Base-by-base conservation (phyloP, 1,140 invertebrate genomes). In the Conus ventricosus region DNA sequence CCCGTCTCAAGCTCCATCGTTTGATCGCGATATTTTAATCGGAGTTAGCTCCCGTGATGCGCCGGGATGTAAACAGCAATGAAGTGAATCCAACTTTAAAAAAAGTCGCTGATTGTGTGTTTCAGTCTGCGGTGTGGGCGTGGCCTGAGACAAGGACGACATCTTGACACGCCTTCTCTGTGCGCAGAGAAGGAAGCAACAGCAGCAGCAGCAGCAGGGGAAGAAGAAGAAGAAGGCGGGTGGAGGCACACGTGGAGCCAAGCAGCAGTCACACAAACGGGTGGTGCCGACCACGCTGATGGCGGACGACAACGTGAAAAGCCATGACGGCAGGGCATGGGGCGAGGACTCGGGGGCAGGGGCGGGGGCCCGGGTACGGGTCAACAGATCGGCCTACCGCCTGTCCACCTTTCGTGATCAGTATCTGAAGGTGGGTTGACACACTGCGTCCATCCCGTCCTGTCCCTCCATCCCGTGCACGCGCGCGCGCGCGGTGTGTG, bases 301-400 rank as follows among this genome's bases (percentile, higher is more conserved):
- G 82, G 55, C 55, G 82, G 82, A 84, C 82, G 57, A 84, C 27
- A 84, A 27, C 27, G 27, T 60, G 82, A 84, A 60, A 6, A 39
- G 67, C 5, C 23, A 13, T 55, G 23, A 76, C 7, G 27, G n/a
- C 6, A 20, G 6, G 15, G 17, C n/a, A 13, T 2, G n/a, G 27
- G 20, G 23, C 23, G 71, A 51, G 23, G 25, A 17, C 71, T 5
- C n/a, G 23, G 51, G 25, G 17, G 6, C 20, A 8, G 20, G 15
- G 20, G 25, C n/a, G 51, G n/a, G 23, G 25, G 27, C 85, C 17
- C 54, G 53, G n/a, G 57, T 88, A 5, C 80, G 57, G 20, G 67
- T 88, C 81, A 88, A 88, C 53, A 7, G 87, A 5, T 81, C 87
- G 7, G 81, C 81, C 51, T 88, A 88, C 54, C 81, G 81, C 20